Conservation (phyloP, 2,797 vertebrate species). For the Micromesistius poutassou region DNA sequence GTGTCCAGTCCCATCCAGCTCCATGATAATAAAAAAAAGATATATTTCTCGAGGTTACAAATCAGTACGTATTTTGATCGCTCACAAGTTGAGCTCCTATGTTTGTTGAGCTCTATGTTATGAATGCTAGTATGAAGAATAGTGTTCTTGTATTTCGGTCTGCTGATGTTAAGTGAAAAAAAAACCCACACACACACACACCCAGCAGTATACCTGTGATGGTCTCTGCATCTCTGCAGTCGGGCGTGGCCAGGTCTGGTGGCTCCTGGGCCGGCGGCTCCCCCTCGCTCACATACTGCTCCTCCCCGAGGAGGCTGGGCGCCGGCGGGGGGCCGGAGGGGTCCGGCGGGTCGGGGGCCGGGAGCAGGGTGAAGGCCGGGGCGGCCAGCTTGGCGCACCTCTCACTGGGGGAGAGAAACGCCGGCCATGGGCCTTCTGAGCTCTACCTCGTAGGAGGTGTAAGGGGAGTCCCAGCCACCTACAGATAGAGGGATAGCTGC, state of each 20-base stretch:
- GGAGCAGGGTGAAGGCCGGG: slow-evolving; percentile 78
- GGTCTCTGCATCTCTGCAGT: slow-evolving; percentile 92
- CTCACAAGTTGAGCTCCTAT: neutral
- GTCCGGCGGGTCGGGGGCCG: slow-evolving; percentile 69
- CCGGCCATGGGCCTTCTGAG: slow-evolving; percentile 78
- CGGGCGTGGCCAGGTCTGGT: slow-evolving; percentile 63
- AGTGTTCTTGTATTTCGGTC: neutral
- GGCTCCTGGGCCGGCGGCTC: slow-evolving; percentile 52
- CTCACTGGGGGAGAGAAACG: slow-evolving; percentile 73
- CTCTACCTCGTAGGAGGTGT: slow-evolving; percentile 17
- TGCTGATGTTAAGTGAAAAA: too few relatives aligned
- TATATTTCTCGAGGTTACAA: neutral
- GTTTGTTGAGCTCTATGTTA: neutral
- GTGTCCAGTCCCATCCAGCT: too few relatives aligned
- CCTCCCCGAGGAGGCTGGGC: slow-evolving; percentile 74
- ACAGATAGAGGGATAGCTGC: neutral
- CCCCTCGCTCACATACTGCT: slow-evolving; percentile 90
- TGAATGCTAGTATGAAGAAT: neutral
- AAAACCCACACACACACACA: slow-evolving; percentile 10
- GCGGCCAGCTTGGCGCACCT: slow-evolving; percentile 96
- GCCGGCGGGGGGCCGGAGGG: slow-evolving; percentile 62
- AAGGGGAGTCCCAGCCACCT: neutral
- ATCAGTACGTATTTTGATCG: neutral
- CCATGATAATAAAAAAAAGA: too few relatives aligned
- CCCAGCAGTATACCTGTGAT: slow-evolving; percentile 83